Evolutionary conservation across 2,888 invertebrate species (phyloP), one percentile per base, ranked within the genome.

Genomic region (Sturmia bella): DNA sequence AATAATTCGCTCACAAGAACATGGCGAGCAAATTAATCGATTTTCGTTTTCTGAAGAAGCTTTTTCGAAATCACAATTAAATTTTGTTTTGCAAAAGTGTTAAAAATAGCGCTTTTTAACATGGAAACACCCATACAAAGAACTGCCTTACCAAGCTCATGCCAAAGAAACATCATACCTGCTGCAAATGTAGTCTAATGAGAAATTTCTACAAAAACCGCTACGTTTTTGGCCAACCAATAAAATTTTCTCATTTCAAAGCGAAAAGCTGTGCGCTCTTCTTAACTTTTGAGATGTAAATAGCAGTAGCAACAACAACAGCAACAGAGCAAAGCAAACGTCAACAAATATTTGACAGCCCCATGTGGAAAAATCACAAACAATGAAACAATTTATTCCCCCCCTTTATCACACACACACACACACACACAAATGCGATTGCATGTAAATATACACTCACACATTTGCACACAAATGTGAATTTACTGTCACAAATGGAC

Each of bases 341-440:
- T 70, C 82, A 82, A 74, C 54, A 82, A 66, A 69, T 41, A 75
- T 82, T 70, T 82, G 78, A 82, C 74, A 78, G 77, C 78, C 81
- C 72, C 81, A 81, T 81, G 81, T 81, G 81, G 76, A 81, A 76
- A 63, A 68, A 66, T 66, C 59, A 80, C 45, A 78, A 63, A 56
- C 32, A 32, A 66, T 50, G 41, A 57, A 57, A 68, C 19, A 69
- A 52, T 64, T 70, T 74, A 45, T 39, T 64, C 69, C 70, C 64
- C 75, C 77, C 64, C 12, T 43, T 54, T 5, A 39, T 15, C 27
- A 45, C 12, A 11, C 12, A 61, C n/a, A 70, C 27, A 27, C 11
- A 50, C 43, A 70, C 1, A 37, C 54, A 39, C 12, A 41, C 52
- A 32, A 9, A 15, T 37, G 21, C n/a, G 27, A 32, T 32, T 9